Conservation (phyloP, 1,140 invertebrate species). For the Anoplophora glabripennis region DNA sequence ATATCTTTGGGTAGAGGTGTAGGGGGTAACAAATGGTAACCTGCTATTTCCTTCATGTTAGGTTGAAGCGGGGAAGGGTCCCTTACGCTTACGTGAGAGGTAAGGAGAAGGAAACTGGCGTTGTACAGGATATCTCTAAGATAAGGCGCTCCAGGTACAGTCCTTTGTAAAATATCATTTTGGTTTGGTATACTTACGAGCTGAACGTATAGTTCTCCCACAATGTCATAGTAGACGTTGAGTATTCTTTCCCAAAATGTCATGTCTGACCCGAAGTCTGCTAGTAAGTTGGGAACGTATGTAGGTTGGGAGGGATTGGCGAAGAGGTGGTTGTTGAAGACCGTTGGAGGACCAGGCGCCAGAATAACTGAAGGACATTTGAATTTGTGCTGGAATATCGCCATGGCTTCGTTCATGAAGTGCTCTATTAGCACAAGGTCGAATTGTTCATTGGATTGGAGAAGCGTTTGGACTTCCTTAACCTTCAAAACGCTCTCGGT, state of each 20-base stretch:
- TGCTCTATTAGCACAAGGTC: constrained; percentile 51
- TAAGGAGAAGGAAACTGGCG: constrained; percentile 26
- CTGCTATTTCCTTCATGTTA: constrained; percentile 25
- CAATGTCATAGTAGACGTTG: constrained; percentile 18
- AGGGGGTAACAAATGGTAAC: constrained; percentile 25
- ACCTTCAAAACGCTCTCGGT: constrained; percentile 5
- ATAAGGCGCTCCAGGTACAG: constrained; percentile 25
- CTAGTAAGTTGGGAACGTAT: constrained; percentile 30
- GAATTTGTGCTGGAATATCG: constrained; percentile 48
- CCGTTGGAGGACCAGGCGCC: constrained; percentile 39
- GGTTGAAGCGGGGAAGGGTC: constrained; percentile 19
- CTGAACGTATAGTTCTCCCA: not conserved
- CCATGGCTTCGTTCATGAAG: constrained; percentile 51
- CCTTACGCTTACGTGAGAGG: constrained; percentile 24
- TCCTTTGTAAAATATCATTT: constrained; percentile 20
- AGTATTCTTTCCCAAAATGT: constrained; percentile 25
- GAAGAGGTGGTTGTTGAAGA: constrained; percentile 32
- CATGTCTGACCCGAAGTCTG: constrained; percentile 24
- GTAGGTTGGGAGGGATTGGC: constrained; percentile 45
- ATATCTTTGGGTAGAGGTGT: constrained; percentile 28
- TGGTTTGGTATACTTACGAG: constrained; percentile 13
- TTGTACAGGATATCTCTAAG: constrained; percentile 30
- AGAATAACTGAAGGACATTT: constrained; percentile 48
- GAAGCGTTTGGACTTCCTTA: constrained; percentile 25
- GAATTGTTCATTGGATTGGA: constrained; percentile 46